phyloP scores from a whole-genome alignment of 2,113 vertebrate species.

The Sapayoa aenigma region DNA sequence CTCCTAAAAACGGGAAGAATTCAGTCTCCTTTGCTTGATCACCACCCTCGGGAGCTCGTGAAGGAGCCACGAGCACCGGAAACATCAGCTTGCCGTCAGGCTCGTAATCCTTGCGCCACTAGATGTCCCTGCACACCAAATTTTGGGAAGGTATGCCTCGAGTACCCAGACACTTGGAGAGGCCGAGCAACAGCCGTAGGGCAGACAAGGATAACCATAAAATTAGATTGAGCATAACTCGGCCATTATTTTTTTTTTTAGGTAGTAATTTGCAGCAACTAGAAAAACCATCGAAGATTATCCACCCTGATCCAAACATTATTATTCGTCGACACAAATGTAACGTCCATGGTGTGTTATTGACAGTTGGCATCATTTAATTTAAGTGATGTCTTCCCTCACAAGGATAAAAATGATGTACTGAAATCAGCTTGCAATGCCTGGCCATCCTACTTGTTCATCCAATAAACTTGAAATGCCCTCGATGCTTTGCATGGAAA shows the following conservation, averaged over 20 bases:
- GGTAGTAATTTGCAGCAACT: neutral
- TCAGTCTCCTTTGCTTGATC: neutral
- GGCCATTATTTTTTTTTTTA: neutral
- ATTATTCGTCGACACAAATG: neutral
- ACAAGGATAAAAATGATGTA: neutral
- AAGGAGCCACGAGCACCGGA: neutral
- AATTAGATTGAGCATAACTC: neutral
- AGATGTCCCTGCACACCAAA: conserved; percentile 66
- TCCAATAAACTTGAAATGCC: neutral
- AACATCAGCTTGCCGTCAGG: accelerated
- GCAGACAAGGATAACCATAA: neutral
- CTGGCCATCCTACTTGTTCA: neutral
- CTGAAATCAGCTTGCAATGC: neutral
- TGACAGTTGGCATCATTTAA: neutral
- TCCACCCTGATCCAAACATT: neutral
- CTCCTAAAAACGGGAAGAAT: neutral
- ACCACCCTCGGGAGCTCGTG: neutral
- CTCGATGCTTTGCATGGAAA: neutral
- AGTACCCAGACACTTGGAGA: accelerated
- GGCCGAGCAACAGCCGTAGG: neutral
- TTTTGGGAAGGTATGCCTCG: neutral
- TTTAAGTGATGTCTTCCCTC: neutral
- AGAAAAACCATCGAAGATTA: neutral
- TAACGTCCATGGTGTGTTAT: neutral
- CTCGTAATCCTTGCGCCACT: neutral